Conservation (phyloP, 2,797 vertebrate species). For the Urocyon cinereoargenteus region DNA sequence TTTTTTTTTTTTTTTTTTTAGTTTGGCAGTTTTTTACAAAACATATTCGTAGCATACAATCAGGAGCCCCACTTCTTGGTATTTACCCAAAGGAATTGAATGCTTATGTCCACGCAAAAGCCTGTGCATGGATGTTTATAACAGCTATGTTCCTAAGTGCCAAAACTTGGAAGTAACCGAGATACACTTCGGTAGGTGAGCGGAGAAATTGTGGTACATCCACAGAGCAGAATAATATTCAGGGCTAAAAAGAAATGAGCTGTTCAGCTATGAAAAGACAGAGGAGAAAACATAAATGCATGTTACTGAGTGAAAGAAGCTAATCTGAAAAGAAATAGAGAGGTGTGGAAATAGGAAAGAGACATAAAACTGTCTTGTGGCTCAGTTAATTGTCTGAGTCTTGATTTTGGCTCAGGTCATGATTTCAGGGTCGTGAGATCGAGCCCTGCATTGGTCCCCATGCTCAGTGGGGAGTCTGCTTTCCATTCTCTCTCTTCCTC, state of each 20-base stretch:
- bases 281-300: background rate
- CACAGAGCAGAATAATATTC: background rate
- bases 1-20: no score
- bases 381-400: background rate
- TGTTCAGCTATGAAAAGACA: background rate
- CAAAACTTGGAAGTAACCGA: background rate
- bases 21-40: background rate
- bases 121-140: background rate
- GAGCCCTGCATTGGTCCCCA: background rate
- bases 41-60: background rate
- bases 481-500: background rate
- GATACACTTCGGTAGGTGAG: background rate
- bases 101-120: background rate
- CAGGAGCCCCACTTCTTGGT: background rate
- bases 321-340: slow-evolving; percentile 1
- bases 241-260: background rate
- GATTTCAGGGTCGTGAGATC: background rate
- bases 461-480: background rate
- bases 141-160: background rate
- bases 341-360: background rate
- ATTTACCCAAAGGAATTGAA: background rate
- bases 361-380: background rate
- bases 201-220: background rate
- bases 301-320: background rate
- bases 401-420: background rate